A percentile compares a stretch with the other conserved stretches of the same genome.
Evolutionary conservation across 2,888 invertebrate genomes (phyloP).

Genomic region (Lottia gigantea): DNA sequence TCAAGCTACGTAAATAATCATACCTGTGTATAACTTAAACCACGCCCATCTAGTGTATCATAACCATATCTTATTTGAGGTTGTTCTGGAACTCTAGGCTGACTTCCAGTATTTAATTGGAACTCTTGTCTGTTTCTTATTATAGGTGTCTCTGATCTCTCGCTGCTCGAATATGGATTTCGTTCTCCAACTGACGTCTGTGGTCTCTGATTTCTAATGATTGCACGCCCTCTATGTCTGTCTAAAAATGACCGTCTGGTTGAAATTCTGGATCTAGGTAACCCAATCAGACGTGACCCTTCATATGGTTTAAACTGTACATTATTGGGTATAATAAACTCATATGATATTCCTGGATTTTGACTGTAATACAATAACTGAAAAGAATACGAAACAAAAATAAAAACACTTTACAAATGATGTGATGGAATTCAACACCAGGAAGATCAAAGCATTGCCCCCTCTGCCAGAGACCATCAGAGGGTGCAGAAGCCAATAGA

Average conservation of each 20-base stretch:
- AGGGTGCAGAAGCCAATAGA: no score
- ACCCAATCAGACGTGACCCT: conserved; percentile 10
- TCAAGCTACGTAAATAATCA: neutral
- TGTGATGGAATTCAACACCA: neutral
- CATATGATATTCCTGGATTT: conserved; percentile 43
- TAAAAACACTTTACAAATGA: neutral
- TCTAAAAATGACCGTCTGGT: conserved; percentile 8
- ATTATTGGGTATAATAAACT: conserved; percentile 33
- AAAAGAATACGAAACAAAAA: conserved; percentile 20
- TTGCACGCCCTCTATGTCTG: neutral
- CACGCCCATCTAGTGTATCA: conserved; percentile 36
- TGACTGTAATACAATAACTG: conserved; percentile 42
- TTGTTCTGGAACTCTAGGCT: neutral
- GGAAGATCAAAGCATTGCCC: no score
- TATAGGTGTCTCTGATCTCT: neutral
- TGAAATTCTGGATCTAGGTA: neutral
- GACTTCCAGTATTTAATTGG: neutral
- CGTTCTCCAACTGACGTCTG: neutral
- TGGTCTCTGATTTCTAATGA: neutral
- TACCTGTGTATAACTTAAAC: conserved; percentile 30
- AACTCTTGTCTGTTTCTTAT: conserved; percentile 15
- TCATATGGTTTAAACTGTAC: conserved; percentile 37
- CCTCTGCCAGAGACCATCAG: no score
- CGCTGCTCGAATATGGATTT: neutral
- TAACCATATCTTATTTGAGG: conserved; percentile 26